These are phyloP conservation scores for Phenganax stokvisi DNA, from an alignment of 92 coral and sea anemone genomes.

Conservation along the genomic window DNA sequence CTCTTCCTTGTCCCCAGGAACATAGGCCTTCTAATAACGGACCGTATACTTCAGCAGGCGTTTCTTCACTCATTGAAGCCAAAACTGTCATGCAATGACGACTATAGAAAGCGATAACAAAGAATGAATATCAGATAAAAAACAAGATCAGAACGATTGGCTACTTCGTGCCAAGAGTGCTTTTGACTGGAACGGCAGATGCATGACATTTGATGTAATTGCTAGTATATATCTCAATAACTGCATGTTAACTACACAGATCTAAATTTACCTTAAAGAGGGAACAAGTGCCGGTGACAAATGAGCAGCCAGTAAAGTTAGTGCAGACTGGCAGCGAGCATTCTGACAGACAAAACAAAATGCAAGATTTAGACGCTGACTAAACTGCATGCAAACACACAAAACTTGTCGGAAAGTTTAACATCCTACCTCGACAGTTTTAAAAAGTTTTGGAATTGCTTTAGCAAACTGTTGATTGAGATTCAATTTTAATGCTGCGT, in stretches of 20 bases:
- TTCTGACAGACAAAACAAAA: slow-evolving; percentile 39
- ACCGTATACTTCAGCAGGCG: slow-evolving; percentile 61
- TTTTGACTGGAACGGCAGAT: too few relatives aligned
- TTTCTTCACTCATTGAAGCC: slow-evolving; percentile 58
- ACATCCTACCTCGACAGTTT: slow-evolving; percentile 51
- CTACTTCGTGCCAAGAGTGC: too few relatives aligned
- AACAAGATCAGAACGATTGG: too few relatives aligned
- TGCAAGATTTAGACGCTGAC: neutral
- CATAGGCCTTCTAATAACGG: slow-evolving; percentile 79
- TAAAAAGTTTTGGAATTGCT: slow-evolving; percentile 73
- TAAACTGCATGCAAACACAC: neutral
- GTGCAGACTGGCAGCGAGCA: slow-evolving; percentile 61
- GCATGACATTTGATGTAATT: neutral
- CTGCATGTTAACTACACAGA: neutral
- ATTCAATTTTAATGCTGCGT: slow-evolving; percentile 67
- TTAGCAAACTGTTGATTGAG: slow-evolving; percentile 63
- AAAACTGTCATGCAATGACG: slow-evolving; percentile 64
- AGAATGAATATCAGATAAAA: neutral
- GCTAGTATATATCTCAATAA: neutral
- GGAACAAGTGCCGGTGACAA: slow-evolving; percentile 70
- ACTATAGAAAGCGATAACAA: slow-evolving; percentile 34
- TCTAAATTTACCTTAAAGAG: slow-evolving; percentile 56
- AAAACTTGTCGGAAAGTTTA: neutral
- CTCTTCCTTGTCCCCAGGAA: slow-evolving; percentile 69
- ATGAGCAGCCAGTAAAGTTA: slow-evolving; percentile 75